Evolutionary conservation across 2,113 vertebrate genomes (phyloP), one percentile per base, ranked within the genome.

Genomic region (Cavia porcellus): DNA sequence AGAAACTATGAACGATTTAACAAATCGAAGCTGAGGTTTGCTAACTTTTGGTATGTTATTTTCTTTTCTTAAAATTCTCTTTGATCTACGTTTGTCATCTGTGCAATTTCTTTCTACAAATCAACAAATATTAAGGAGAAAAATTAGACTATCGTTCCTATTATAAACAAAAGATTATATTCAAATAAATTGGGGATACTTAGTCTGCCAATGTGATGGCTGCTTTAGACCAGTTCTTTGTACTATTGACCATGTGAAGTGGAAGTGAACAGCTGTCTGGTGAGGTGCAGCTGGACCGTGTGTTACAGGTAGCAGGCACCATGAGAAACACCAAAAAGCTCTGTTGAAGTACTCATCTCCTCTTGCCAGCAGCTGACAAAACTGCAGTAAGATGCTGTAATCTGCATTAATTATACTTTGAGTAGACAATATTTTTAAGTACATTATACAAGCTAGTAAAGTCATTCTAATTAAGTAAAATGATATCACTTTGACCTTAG

Each of bases 131-230:
- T 25, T 6, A 7, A 82, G 42, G 47, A 28, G 2, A 47, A 66
- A 66, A 80, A 28, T 32, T n/a, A 50, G 20, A 25, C 19, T 83
- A 68, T 84, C 19, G 55, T 74, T n/a, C 4, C 14, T 47, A 90
- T 84, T 94, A 68, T 62, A 84, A 92, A 82, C 9, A 82, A 81
- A 95, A 24, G 2, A 52, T 19, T 87, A 45, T 42, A 95, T 86
- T 90, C 82, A 47, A 91, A 79, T 83, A 79, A 35, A 79, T 55
- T 14, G 15, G 25, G 28, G 7, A 1, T 25, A 62, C 57, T 86
- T 83, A 81, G 55, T 77, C 14, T 77, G n/a, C 4, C 10, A n/a
- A 84, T 17, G 10, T 79, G 17, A 12, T 55, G 42, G 90, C 19
- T 32, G 25, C 0, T 79, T 86, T 88, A 55, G 59, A 90, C 1